phyloP scores from a whole-genome alignment of 1,140 invertebrate species.

The Saccostrea glomerata region DNA sequence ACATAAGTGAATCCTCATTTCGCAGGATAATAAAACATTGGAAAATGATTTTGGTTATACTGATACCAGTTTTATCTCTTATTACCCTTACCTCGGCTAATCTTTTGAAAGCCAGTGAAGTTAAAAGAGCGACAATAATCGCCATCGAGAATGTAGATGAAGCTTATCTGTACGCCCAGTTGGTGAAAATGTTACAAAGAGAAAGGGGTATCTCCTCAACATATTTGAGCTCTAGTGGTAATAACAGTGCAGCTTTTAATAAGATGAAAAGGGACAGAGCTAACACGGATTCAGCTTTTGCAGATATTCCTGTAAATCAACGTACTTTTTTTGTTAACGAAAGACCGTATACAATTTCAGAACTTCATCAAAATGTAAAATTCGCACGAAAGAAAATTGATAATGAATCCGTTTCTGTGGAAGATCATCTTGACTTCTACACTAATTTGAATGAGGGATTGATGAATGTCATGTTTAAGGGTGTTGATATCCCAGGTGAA shows the following conservation, averaged over 20 bases:
- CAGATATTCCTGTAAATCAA: neutral
- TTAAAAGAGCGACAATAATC: neutral
- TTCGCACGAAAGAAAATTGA: neutral
- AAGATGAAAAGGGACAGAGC: neutral
- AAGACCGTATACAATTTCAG: neutral
- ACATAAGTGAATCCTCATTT: neutral
- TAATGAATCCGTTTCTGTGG: neutral
- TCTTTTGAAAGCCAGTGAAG: neutral
- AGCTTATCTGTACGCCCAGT: neutral
- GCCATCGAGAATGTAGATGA: constrained; percentile 3
- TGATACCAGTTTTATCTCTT: constrained; percentile 45
- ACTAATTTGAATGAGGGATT: neutral
- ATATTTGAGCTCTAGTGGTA: neutral
- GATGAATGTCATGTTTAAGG: neutral
- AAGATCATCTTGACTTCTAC: constrained; percentile 27
- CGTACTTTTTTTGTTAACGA: neutral
- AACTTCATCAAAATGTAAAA: neutral
- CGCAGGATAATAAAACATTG: constrained; percentile 33
- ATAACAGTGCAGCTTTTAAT: neutral
- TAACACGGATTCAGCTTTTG: constrained; percentile 3
- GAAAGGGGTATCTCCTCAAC: constrained; percentile 39
- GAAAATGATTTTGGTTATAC: constrained; percentile 44
- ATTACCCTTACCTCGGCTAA: neutral
- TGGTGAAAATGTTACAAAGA: constrained; percentile 36
- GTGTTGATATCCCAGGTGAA: neutral